phyloP scores from a whole-genome alignment of 2,113 vertebrate genomes.

The Numida meleagris region DNA sequence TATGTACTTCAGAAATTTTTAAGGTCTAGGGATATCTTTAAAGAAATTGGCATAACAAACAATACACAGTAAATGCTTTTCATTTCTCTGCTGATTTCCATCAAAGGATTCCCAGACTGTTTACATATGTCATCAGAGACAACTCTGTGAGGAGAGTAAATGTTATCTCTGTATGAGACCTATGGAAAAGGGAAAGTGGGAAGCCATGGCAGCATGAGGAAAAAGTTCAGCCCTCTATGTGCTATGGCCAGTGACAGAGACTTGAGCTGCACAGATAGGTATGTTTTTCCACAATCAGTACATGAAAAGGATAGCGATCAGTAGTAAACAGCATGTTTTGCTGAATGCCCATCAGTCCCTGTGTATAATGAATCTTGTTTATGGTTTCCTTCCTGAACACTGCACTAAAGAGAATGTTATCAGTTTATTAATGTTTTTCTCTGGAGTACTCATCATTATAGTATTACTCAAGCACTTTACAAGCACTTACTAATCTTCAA shows the following conservation, averaged over 20 bases:
- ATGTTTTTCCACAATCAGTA: neutral
- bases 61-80: neutral
- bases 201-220: neutral
- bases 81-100: neutral
- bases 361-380: neutral
- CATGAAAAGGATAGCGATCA: neutral
- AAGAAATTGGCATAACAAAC: neutral
- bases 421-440: neutral
- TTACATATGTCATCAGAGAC: neutral
- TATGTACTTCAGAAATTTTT: constrained; percentile 25
- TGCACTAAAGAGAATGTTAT: neutral
- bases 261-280: neutral
- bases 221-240: neutral
- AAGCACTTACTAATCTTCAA: neutral
- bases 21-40: neutral
- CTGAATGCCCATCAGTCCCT: neutral
- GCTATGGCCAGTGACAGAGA: neutral
- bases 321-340: neutral
- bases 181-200: neutral
- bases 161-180: neutral
- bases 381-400: neutral
- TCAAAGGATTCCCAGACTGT: neutral
- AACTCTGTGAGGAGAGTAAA: neutral
- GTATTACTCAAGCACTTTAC: neutral
- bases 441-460: neutral